Base-by-base conservation (phyloP, 2,888 invertebrate genomes). In the Eremobia ochroleuca region DNA sequence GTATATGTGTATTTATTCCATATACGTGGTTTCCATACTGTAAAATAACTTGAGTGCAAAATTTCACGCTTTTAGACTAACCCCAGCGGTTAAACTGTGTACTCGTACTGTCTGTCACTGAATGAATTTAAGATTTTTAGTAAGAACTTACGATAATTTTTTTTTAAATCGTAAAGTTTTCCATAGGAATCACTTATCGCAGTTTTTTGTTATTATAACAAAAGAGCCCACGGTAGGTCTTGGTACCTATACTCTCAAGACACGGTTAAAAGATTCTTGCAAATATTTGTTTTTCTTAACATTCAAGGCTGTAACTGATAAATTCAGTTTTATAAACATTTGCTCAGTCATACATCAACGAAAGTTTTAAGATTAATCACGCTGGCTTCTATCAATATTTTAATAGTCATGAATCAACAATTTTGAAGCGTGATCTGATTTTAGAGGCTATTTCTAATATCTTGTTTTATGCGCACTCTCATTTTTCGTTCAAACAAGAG, bases 291-390 rank as follows among this genome's bases (percentile, higher is more conserved):
- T 61, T 67, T 77, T 64, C 64, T n/a, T 28, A 78, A 55, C 18
- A 49, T 25, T 40, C 80, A 74, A 73, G 69, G 77, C 52, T 82
- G 21, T 28, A 61, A 55, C 59, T 69, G 55, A 69, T 76, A 81
- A 71, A 72, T 58, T 72, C 31, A 64, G 46, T 70, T 73, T 64
- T 34, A 67, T 49, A 73, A 77, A 81, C 72, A 73, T 73, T 82
- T 65, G 79, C 78, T 28, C 62, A 37, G 64, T 86, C 85, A 82
- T 73, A 67, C 43, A 75, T 81, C 85, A 82, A 75, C 73, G 52
- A 66, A 85, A 86, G 66, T 87, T 85, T 80, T 81, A 75, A 76
- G 76, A 81, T 80, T 85, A 78, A 81, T 85, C 73, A 79, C 62
- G 71, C 58, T 49, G 70, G 43, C 77, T 76, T 46, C 66, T 80